Conservation (phyloP, 2,888 invertebrate genomes). For the Phalera bucephala region DNA sequence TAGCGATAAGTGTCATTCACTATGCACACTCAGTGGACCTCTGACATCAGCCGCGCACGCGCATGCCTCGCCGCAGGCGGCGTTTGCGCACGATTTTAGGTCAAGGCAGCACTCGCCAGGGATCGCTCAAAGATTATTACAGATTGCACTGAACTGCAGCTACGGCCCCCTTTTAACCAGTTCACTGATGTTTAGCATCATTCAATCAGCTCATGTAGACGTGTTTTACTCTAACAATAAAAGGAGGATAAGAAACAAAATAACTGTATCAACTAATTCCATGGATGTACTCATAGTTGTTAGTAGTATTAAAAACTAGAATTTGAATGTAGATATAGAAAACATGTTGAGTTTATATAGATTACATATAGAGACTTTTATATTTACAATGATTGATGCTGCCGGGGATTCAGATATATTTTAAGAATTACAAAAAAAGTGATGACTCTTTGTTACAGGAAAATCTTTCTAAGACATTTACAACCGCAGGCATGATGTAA, state of each 20-base stretch:
- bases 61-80: constrained; percentile 37
- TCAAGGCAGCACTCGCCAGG: constrained; percentile 69
- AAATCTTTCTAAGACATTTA: not conserved
- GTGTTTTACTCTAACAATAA: constrained; percentile 6
- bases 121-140: constrained; percentile 65
- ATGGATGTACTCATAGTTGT: constrained; percentile 14
- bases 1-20: constrained; percentile 19
- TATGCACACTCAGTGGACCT: constrained; percentile 42
- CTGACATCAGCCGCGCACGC: constrained; percentile 51
- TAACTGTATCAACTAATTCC: constrained; percentile 12
- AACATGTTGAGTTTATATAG: too few species aligned
- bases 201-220: constrained; percentile 24
- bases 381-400: too few species aligned
- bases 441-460: too few species aligned
- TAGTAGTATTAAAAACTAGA: not conserved
- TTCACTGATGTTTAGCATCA: constrained; percentile 28
- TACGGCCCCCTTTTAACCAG: constrained; percentile 23
- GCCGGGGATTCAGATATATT: too few species aligned
- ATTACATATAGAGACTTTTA: too few species aligned
- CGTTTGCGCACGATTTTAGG: constrained; percentile 67
- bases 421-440: too few species aligned
- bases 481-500: not conserved
- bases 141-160: constrained; percentile 45
- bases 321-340: not conserved
- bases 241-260: constrained; percentile 22